Evolutionary conservation across 2,888 invertebrate genomes (phyloP).

Genomic region (Sphaerophoria taeniata): DNA sequence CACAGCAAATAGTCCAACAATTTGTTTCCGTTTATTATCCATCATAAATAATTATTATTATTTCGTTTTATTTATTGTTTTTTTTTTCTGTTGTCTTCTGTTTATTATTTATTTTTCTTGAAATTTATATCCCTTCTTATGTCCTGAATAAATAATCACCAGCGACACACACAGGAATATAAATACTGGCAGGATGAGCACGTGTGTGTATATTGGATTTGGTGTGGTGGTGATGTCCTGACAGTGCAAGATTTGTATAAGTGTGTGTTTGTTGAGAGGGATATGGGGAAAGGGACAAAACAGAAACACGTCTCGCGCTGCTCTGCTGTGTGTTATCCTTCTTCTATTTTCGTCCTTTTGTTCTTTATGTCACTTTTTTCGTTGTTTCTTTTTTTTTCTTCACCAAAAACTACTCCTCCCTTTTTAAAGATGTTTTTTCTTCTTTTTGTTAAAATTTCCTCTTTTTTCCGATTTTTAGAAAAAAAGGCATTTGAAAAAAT

Average conservation of each 20-base stretch:
- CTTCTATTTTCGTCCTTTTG: conserved; percentile 65
- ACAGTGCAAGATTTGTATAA: conserved; percentile 22
- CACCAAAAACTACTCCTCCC: conserved; percentile 69
- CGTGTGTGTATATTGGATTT: conserved; percentile 31
- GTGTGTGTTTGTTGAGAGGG: conserved; percentile 24
- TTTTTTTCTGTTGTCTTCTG: conserved; percentile 6
- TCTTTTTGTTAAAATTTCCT: neutral
- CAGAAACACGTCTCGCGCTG: conserved; percentile 38
- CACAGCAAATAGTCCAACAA: conserved; percentile 70
- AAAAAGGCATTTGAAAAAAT: conserved; percentile 3
- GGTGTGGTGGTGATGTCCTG: conserved; percentile 25
- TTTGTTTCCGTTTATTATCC: conserved; percentile 69
- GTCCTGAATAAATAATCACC: conserved; percentile 69
- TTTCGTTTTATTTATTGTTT: conserved; percentile 58
- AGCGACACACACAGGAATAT: conserved; percentile 38
- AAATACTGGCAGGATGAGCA: conserved; percentile 18
- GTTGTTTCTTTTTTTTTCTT: conserved; percentile 58
- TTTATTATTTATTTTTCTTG: conserved; percentile 48
- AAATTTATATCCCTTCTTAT: conserved; percentile 63
- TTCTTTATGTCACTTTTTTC: conserved; percentile 71
- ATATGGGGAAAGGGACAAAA: neutral
- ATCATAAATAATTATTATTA: conserved; percentile 54
- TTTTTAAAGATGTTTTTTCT: conserved; percentile 41
- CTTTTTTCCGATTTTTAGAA: conserved; percentile 44
- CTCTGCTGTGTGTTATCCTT: conserved; percentile 64